phyloP scores from a whole-genome alignment of 1,140 invertebrate genomes.

The Papilio aristodemus region DNA sequence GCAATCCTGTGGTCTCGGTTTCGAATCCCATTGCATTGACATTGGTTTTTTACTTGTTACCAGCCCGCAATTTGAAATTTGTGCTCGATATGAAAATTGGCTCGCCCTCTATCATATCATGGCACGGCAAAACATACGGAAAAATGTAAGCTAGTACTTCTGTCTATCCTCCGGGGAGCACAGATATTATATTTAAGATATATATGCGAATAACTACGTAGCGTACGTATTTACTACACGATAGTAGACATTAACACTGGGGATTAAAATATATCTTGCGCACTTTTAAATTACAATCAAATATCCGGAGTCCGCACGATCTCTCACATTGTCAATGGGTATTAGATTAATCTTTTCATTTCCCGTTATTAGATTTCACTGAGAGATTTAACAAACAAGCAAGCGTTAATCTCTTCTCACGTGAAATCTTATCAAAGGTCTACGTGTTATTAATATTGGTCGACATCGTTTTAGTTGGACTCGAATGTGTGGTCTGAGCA shows the following conservation, averaged over 20 bases:
- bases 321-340: background rate
- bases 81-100: too few relatives aligned
- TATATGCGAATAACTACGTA: too few relatives aligned
- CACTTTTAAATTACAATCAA: background rate
- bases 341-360: constrained; percentile 11
- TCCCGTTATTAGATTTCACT: constrained; percentile 29
- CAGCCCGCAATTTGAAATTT: too few relatives aligned
- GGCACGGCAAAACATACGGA: too few relatives aligned
- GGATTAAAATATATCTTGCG: background rate
- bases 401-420: constrained; percentile 67
- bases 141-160: too few relatives aligned
- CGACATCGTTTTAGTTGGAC: constrained; percentile 46
- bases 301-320: background rate
- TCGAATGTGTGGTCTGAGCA: constrained; percentile 38
- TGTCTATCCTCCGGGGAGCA: too few relatives aligned
- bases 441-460: constrained; percentile 60
- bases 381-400: constrained; percentile 65
- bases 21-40: too few relatives aligned
- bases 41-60: too few relatives aligned
- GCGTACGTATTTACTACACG: background rate
- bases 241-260: background rate
- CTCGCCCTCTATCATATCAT: too few relatives aligned
- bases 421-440: constrained; percentile 65
- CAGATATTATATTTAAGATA: too few relatives aligned
- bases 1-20: too few relatives aligned